Conservation (phyloP, 2,113 vertebrate genomes). For the Elaphurus davidianus region DNA sequence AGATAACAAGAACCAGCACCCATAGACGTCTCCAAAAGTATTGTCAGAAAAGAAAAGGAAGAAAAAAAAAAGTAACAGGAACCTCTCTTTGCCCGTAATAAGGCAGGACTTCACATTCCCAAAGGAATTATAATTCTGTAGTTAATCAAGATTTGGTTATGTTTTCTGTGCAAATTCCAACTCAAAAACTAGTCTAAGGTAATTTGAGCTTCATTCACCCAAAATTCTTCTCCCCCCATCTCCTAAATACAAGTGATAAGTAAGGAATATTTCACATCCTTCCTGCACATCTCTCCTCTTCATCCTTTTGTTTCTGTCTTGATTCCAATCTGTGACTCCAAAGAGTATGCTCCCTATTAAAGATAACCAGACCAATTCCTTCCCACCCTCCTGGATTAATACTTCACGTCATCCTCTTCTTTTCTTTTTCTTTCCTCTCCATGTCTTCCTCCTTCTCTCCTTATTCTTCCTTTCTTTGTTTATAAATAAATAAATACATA, state of each 20-base stretch:
- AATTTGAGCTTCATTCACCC: not conserved
- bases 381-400: not conserved
- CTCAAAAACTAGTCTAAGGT: not conserved
- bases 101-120: not conserved
- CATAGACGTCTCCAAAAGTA: not conserved
- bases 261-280: not conserved
- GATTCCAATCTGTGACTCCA: not conserved
- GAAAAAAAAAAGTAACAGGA: not conserved
- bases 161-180: not conserved
- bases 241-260: not conserved
- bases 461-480: not conserved
- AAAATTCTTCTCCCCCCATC: not conserved
- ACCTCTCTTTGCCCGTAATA: not conserved
- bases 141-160: not conserved
- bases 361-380: not conserved
- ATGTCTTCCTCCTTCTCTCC: fast-evolving
- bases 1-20: not conserved
- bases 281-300: not conserved
- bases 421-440: not conserved
- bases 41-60: not conserved
- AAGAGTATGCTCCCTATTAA: not conserved
- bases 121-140: not conserved
- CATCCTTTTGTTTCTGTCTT: not conserved
- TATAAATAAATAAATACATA: not conserved
- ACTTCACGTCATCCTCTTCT: fast-evolving